phyloP scores from a whole-genome alignment of 2,797 vertebrate genomes.

The Rousettus madagascariensis region DNA sequence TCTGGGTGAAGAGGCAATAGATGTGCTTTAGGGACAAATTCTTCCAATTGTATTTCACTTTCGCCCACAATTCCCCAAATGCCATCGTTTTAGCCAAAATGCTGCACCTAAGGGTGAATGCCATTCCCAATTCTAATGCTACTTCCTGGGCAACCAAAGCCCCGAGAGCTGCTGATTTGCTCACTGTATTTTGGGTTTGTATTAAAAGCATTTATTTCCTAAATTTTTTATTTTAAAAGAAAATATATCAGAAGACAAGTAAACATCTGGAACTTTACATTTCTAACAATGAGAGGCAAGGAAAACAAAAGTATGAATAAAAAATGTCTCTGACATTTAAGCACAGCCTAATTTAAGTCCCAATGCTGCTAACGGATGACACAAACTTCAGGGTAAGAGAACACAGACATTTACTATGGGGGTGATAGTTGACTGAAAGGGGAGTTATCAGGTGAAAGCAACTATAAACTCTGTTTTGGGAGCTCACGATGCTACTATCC shows the following conservation, averaged over 20 bases:
- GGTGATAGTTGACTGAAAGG: background rate
- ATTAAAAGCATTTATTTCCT: conserved; percentile 16
- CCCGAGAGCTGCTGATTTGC: background rate
- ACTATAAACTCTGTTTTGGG: background rate
- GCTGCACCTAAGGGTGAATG: background rate
- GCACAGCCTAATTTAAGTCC: background rate
- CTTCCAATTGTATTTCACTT: background rate
- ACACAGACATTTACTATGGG: rapidly evolving
- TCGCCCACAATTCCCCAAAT: background rate
- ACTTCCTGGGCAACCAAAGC: background rate
- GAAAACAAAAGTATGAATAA: background rate
- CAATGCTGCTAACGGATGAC: background rate
- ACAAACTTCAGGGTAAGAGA: background rate
- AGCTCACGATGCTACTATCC: background rate
- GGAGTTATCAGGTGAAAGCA: background rate
- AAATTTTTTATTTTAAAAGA: conserved; percentile 20
- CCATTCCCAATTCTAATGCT: background rate
- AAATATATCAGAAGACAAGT: background rate
- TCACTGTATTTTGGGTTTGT: background rate
- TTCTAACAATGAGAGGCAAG: background rate
- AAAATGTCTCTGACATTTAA: background rate
- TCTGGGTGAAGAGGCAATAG: background rate
- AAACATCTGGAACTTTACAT: background rate
- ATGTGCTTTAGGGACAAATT: background rate
- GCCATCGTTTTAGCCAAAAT: background rate